Base-by-base conservation (phyloP, 2,888 invertebrate genomes). In the Druceiella hillmani region DNA sequence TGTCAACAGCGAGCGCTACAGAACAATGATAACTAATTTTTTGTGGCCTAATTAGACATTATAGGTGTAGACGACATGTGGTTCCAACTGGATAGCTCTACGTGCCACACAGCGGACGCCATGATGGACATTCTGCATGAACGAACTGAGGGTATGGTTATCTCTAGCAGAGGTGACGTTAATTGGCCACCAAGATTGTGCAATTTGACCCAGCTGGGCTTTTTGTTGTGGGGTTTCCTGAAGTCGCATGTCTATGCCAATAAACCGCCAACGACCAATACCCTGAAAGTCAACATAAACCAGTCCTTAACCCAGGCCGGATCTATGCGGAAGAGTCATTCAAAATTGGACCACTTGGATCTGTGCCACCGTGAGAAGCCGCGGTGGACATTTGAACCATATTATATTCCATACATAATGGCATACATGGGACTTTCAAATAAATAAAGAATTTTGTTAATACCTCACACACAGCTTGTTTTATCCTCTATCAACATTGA, bases 281-380 rank as follows among this genome's bases (percentile, higher is more conserved):
- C 47, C 44, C 48, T 55, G 17, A 53, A 55, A 43, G 52, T 35
- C 43, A 54, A 54, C 47, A 54, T 54, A 52, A 50, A 43, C 34
- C 41, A 51, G 22, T 47, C 46, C 41, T 50, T 48, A 52, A 44
- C 56, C 55, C 52, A 51, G 51, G 49, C 50, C 50, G 33, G 51
- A 55, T 55, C 33, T 52, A 53, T 55, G 53, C 52, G 46, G n/a
- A n/a, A 52, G 44, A 52, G 47, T 55, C 45, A 54, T 54, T 40
- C 46, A 54, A 54, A 54, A 55, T 51, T 55, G 40, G 50, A 50
- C 49, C 35, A 41, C 38, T 45, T 46, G 45, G 42, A 50, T 49
- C 13, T 46, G 44, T 41, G 44, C 49, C 50, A 48, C 48, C 43
- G 4, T 36, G 15, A 12, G 41, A 48, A 49, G 46, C 41, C 45